A percentile compares a stretch with the other conserved stretches of the same genome.
phyloP scores from a whole-genome alignment of 2,113 vertebrate species.

The Okapia johnstoni region DNA sequence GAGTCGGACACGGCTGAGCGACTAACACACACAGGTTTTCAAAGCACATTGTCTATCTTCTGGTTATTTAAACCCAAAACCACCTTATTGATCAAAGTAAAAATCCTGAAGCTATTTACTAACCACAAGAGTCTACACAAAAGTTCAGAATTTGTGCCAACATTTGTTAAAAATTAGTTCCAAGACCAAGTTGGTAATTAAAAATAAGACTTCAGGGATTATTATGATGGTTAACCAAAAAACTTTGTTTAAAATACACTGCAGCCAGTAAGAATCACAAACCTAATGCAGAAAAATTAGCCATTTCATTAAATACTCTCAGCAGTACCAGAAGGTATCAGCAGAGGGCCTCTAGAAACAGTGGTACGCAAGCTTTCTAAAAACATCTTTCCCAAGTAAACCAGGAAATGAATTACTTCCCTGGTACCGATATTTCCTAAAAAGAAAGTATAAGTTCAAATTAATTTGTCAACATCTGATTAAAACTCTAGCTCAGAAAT shows the following conservation, averaged over 20 bases:
- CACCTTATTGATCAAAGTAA: neutral
- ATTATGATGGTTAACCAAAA: neutral
- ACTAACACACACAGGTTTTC: neutral
- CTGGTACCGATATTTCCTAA: neutral
- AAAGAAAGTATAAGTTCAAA: neutral
- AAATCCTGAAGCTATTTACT: neutral
- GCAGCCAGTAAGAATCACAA: neutral
- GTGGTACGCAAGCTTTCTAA: neutral
- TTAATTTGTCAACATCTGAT: neutral
- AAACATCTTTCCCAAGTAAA: neutral
- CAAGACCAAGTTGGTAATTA: neutral
- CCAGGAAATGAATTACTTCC: neutral
- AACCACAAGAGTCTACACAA: neutral
- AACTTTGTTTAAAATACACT: neutral
- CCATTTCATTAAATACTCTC: neutral
- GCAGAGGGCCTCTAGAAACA: slow-evolving; percentile 3
- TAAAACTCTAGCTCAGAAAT: neutral
- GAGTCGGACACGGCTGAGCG: neutral
- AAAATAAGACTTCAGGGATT: neutral
- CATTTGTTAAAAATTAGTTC: neutral
- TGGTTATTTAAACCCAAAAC: neutral
- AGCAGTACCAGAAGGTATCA: slow-evolving; percentile 52
- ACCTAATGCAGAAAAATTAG: neutral
- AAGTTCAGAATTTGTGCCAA: neutral
- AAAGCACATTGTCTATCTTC: neutral